Base-by-base conservation (phyloP, 1,140 invertebrate genomes). In the Drosophila tropicalis region DNA sequence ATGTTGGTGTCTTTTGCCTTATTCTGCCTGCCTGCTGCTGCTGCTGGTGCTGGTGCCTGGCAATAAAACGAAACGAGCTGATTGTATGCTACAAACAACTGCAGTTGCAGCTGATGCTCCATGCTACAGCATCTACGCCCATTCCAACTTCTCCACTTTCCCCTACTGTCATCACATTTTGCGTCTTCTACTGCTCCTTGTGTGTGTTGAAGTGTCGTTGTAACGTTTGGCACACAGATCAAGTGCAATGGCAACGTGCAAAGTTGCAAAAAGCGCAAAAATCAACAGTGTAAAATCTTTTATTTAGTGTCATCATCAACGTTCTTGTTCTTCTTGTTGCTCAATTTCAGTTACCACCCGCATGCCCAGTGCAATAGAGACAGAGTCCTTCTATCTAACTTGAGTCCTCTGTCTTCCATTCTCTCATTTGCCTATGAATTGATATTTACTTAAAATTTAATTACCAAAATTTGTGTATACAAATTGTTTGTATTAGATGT, bases 261-360 rank as follows among this genome's bases (percentile, higher is more conserved):
- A 87, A 89, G 84, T 81, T 89, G 67, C 82, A 89, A 89, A 87
- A 89, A 89, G 84, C 84, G 84, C 84, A 89, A 89, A 89, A 89
- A 89, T 89, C 84, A 89, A 89, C 84, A 89, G 81, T 84, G 79
- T 78, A 84, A 89, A 89, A 89, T 89, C 85, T 89, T 89, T 89
- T 89, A 89, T 89, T 87, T 87, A 87, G 84, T 87, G 84, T 89
- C 84, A 89, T 87, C 84, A 87, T 80, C 70, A 54, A 29, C 56
- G 74, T 54, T 77, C 62, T 63, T 81, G 17, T 36, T 62, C 65
- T 65, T 76, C 65, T 62, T 76, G 57, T 40, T 86, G 69, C 60
- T 73, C 72, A 74, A 76, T 83, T 87, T 79, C 71, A 63, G 36
- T 17, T 40, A 15, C 47, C 36, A 34, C 36, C 22, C 41, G 51